phyloP scores from a whole-genome alignment of 2,888 invertebrate species.

The Eilema depressum region DNA sequence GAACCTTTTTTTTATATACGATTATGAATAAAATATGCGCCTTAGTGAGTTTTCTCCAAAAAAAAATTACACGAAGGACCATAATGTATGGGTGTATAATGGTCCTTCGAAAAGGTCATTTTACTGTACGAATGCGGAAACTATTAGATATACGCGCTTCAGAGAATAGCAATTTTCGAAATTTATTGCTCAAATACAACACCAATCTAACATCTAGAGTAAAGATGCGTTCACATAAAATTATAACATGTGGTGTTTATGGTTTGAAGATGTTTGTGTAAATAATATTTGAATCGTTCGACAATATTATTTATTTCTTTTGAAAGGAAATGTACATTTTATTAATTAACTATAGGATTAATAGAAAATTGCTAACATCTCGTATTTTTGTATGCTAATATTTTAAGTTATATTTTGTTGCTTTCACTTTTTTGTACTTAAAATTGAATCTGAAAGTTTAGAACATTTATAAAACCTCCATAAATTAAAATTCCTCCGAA shows the following conservation, averaged over 20 bases:
- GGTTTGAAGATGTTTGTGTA: conserved; percentile 22
- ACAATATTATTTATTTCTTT: neutral
- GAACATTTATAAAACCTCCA: no score
- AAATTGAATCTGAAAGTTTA: no score
- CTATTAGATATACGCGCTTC: conserved; percentile 35
- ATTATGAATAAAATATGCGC: neutral
- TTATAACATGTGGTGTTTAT: conserved; percentile 17
- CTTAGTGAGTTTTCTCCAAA: no score
- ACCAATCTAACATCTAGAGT: conserved; percentile 22
- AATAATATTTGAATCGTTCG: conserved; percentile 5
- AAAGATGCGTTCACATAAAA: conserved; percentile 22
- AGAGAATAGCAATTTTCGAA: conserved; percentile 45
- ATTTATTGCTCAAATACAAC: conserved; percentile 56
- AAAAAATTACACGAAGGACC: neutral
- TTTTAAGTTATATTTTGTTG: neutral
- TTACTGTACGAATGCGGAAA: conserved; percentile 13
- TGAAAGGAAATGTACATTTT: neutral
- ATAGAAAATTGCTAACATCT: neutral
- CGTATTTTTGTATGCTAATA: no score
- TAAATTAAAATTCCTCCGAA: no score
- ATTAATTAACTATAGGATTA: conserved; percentile 3
- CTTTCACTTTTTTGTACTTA: neutral
- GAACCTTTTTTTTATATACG: neutral
- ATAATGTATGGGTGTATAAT: neutral
- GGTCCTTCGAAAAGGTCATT: conserved; percentile 11